Percentiles rank a stretch among this genome's conserved stretches.
Evolutionary conservation across 2,888 invertebrate species (phyloP).

Genomic region (Drosophila suboccidentalis): DNA sequence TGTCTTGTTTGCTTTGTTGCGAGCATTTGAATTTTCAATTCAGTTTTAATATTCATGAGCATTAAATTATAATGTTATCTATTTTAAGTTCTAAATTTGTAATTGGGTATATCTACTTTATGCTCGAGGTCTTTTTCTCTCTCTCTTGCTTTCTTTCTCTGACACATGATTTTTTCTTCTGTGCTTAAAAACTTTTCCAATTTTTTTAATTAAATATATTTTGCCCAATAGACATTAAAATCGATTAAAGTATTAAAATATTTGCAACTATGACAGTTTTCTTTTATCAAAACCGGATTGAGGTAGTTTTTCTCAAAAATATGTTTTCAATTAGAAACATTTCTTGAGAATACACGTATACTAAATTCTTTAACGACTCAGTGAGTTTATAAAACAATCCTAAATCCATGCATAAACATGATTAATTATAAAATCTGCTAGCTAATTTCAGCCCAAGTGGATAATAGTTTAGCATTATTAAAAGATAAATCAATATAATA

Average conservation of each 20-base stretch:
- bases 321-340: background rate
- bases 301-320: background rate
- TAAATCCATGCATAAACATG: constrained; percentile 9
- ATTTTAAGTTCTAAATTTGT: background rate
- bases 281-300: background rate
- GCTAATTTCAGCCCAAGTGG: too few relatives aligned
- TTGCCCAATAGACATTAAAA: too few relatives aligned
- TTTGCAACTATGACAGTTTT: background rate
- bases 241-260: too few relatives aligned
- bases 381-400: constrained; percentile 11
- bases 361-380: background rate
- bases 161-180: too few relatives aligned
- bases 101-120: too few relatives aligned
- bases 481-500: background rate
- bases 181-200: too few relatives aligned
- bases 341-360: background rate
- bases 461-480: too few relatives aligned
- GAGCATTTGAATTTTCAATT: background rate
- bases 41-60: constrained; percentile 1
- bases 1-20: background rate
- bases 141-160: too few relatives aligned
- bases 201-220: too few relatives aligned
- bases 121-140: too few relatives aligned
- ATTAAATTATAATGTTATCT: background rate
- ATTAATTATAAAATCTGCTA: constrained; percentile 11